Conservation (phyloP, 1,140 invertebrate species). For the Penaeus chinensis region DNA sequence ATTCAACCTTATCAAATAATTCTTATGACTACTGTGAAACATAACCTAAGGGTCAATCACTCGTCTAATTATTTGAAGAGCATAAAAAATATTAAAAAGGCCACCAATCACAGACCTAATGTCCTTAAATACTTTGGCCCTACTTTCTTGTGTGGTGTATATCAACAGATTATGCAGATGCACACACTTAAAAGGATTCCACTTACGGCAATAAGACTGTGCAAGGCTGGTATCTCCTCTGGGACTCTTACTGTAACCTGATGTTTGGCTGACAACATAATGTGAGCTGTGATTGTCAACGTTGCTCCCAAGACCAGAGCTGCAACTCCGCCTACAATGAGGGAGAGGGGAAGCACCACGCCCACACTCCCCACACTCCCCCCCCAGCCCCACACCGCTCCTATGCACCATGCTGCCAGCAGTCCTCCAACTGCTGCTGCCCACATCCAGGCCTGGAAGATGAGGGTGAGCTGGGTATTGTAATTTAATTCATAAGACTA, state of each 20-base stretch:
- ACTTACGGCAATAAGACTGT: slow-evolving; percentile 54
- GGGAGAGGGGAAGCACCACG: slow-evolving; percentile 51
- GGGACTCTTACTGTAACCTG: slow-evolving; percentile 46
- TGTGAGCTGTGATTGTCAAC: slow-evolving; percentile 46
- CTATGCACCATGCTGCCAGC: slow-evolving; percentile 39
- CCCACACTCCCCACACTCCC: slow-evolving; percentile 18
- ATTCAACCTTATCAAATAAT: no score
- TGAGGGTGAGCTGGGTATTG: not conserved
- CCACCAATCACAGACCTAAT: no score
- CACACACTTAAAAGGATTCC: not conserved
- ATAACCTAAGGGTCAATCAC: no score
- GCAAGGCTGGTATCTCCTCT: slow-evolving; percentile 65
- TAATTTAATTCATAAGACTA: no score
- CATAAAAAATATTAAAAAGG: no score
- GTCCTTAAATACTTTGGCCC: no score
- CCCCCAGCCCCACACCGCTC: slow-evolving; percentile 53
- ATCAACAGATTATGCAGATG: not conserved
- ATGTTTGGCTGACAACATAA: slow-evolving; percentile 57
- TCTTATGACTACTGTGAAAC: no score
- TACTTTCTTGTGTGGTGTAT: no score
- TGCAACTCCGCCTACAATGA: slow-evolving; percentile 46
- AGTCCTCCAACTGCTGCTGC: slow-evolving; percentile 42
- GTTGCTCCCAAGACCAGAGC: slow-evolving; percentile 57
- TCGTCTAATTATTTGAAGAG: no score
- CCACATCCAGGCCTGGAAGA: slow-evolving; percentile 51